Evolutionary conservation across 2,113 vertebrate genomes (phyloP).

Genomic region (Myanophis thanlyinensis): DNA sequence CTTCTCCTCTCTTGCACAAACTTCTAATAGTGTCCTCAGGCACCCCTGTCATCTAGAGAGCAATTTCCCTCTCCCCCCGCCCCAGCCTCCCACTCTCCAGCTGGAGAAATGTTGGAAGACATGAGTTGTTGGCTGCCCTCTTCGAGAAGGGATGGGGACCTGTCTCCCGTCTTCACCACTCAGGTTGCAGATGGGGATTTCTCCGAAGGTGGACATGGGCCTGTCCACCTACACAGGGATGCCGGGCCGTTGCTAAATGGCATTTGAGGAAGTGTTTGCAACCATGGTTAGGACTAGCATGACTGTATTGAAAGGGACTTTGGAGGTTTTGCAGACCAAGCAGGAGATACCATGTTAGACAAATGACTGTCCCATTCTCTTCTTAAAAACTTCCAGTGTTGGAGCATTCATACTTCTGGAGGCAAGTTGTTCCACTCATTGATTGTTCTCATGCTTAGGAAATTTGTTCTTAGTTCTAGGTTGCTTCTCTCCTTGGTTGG

Average conservation of each 20-base stretch:
- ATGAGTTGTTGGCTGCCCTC: background rate
- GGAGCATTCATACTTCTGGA: no score
- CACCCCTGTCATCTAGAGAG: background rate
- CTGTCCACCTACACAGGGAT: background rate
- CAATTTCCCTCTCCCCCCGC: background rate
- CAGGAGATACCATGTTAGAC: background rate
- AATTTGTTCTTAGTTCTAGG: no score
- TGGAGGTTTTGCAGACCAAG: background rate
- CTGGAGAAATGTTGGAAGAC: slow-evolving; percentile 1
- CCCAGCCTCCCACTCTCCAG: background rate
- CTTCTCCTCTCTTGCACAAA: background rate
- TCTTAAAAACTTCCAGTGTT: no score
- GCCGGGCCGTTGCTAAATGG: background rate
- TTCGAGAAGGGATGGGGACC: background rate
- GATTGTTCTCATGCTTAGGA: no score
- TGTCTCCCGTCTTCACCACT: background rate
- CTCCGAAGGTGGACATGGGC: background rate
- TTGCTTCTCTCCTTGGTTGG: no score
- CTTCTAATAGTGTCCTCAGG: slow-evolving; percentile 10
- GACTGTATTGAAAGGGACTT: background rate
- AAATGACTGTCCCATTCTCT: background rate
- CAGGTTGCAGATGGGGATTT: background rate
- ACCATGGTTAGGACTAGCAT: background rate
- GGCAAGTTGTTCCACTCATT: no score
- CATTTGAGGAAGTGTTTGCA: background rate